Base-by-base conservation (phyloP, 1,140 invertebrate genomes). In the Microplitis mediator region DNA sequence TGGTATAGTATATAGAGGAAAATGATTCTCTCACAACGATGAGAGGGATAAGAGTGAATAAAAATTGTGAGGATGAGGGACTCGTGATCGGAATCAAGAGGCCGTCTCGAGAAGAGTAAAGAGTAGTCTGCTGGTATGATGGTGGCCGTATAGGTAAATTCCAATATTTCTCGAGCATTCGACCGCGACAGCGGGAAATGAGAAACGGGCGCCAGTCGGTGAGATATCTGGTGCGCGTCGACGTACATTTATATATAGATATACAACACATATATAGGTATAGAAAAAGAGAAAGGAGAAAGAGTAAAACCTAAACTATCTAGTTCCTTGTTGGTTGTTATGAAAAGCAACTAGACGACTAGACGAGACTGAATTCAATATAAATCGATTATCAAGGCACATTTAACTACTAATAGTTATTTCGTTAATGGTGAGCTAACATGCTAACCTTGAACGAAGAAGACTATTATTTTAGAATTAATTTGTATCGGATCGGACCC, bases 141-240 rank as follows among this genome's bases (percentile, higher is more conserved):
- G 63, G 16, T 70, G 63, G 11, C 32, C 60, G 51, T 62, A 35
- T 67, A 69, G 64, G 62, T 73, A 75, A 71, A 73, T 75, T 68
- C 71, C 61, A 69, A 75, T 75, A 75, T 75, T 75, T 69, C 71
- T 58, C 64, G 69, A 73, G 39, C 71, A 68, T 73, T 75, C 68
- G 54, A 67, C 71, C 71, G 56, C 60, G 58, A 70, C 61, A 68
- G 50, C 66, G 66, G 71, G 75, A 74, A 74, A 76, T 76, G 72
- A 76, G 72, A 76, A 74, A 76, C 56, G 58, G 60, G 45, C 64
- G 68, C 71, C 68, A 72, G 50, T 69, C 54, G 60, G 64, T 66
- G 50, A 72, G 70, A 72, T 72, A 72, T 66, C 70, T 65, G 51
- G 62, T 72, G 62, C 51, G 50, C 36, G 62, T 54, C 51, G 63